Percentiles rank a stretch among this genome's conserved stretches.
These are phyloP conservation scores for Dichetophora obliterata DNA, from an alignment of 2,888 invertebrate species.

Conservation along the genomic window DNA sequence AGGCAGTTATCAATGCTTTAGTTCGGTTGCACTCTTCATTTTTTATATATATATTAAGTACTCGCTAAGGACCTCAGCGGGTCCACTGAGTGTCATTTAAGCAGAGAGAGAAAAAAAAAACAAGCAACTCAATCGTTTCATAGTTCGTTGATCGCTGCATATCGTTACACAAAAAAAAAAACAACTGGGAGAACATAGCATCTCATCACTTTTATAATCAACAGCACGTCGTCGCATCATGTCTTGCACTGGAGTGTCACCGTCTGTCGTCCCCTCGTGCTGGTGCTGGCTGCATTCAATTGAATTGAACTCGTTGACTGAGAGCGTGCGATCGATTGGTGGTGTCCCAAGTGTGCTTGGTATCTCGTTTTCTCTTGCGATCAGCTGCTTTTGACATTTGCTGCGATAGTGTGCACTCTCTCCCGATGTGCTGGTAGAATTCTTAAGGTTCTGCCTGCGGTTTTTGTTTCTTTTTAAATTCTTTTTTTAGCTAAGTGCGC, in stretches of 20 bases:
- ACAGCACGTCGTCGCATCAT: neutral
- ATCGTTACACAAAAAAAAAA: neutral
- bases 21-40: neutral
- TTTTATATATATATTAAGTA: neutral
- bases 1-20: slow-evolving; percentile 2
- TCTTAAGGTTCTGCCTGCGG: slow-evolving; percentile 11
- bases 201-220: slow-evolving; percentile 4
- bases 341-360: slow-evolving; percentile 21
- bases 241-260: neutral
- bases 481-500: slow-evolving; percentile 30
- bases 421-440: slow-evolving; percentile 4
- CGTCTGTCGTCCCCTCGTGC: neutral
- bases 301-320: neutral
- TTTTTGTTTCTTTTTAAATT: slow-evolving; percentile 16
- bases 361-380: slow-evolving; percentile 43
- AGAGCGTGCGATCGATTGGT: neutral
- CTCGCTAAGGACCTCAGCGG: slow-evolving; percentile 9
- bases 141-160: slow-evolving; percentile 38
- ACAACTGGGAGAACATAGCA: neutral
- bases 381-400: slow-evolving; percentile 31
- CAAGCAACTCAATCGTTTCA: slow-evolving; percentile 4
- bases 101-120: neutral
- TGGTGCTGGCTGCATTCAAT: neutral
- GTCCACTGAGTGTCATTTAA: slow-evolving; percentile 12
- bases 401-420: neutral